phyloP scores from a whole-genome alignment of 2,797 vertebrate genomes.

The Sandelia bainsii region DNA sequence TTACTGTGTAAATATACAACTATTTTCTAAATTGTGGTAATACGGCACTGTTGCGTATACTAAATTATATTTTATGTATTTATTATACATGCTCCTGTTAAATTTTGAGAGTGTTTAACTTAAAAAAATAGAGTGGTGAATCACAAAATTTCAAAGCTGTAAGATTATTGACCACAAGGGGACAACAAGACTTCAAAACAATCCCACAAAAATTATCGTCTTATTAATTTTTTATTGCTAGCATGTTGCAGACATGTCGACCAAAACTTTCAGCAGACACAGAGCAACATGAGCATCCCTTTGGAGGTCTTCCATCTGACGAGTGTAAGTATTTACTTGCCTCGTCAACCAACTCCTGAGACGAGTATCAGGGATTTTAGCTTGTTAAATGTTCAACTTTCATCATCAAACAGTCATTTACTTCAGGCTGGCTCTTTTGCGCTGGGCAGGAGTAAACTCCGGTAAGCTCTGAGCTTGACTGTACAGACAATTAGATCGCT shows the following conservation, averaged over 20 bases:
- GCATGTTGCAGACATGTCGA: not conserved
- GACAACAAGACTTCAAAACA: not conserved
- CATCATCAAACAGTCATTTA: not conserved
- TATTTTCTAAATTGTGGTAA: too few species aligned
- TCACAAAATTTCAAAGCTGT: slow-evolving; percentile 1
- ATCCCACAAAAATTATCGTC: not conserved
- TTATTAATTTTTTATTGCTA: not conserved
- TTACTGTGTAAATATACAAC: too few species aligned
- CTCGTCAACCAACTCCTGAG: not conserved
- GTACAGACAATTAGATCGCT: not conserved
- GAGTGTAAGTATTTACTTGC: not conserved
- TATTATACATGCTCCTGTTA: too few species aligned
- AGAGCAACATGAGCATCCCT: not conserved
- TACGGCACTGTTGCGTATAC: too few species aligned
- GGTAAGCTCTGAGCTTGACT: not conserved
- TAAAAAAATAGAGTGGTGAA: not conserved
- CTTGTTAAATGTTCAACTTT: not conserved
- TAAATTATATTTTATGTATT: too few species aligned
- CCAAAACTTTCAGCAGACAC: not conserved
- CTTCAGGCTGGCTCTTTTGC: not conserved
- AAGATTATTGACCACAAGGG: not conserved
- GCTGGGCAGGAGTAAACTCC: not conserved
- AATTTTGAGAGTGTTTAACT: too few species aligned
- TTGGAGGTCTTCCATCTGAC: not conserved
- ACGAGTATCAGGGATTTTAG: not conserved